A percentile compares a stretch with the other conserved stretches of the same genome.
phyloP scores from a whole-genome alignment of 2,888 invertebrate genomes.

The Ligdia adustata region DNA sequence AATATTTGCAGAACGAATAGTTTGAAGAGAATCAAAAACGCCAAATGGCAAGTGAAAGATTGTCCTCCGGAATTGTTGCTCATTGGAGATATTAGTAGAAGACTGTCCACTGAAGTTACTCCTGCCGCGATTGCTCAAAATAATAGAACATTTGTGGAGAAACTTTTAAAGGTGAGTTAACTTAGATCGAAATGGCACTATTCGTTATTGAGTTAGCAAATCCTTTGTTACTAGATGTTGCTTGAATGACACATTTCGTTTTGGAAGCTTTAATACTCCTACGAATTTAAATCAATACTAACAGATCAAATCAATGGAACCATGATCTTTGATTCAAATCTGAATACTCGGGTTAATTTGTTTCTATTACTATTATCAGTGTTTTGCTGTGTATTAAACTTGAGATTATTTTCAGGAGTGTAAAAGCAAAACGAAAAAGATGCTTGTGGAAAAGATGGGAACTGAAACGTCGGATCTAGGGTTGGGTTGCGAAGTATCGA shows the following conservation, averaged over 20 bases:
- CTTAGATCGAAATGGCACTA: too few species aligned
- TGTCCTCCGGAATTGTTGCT: conserved; percentile 80
- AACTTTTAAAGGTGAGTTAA: conserved; percentile 92
- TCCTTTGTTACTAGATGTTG: too few species aligned
- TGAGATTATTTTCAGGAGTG: conserved; percentile 93
- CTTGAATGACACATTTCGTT: too few species aligned
- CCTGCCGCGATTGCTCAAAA: conserved; percentile 97
- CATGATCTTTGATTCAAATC: too few species aligned
- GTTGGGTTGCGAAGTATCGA: conserved; percentile 90
- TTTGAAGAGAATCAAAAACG: conserved; percentile 85
- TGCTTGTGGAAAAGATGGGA: conserved; percentile 99
- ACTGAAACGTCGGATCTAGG: conserved; percentile 97
- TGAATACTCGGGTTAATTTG: too few species aligned
- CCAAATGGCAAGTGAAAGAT: conserved; percentile 86
- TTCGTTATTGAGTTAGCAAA: too few species aligned
- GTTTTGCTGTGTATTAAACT: too few species aligned
- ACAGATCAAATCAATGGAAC: too few species aligned
- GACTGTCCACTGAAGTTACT: conserved; percentile 87
- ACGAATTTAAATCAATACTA: too few species aligned
- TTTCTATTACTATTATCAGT: too few species aligned
- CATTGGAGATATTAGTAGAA: conserved; percentile 73
- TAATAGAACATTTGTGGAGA: conserved; percentile 99
- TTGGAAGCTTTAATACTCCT: too few species aligned
- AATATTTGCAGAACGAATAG: conserved; percentile 85
- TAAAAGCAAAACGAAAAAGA: conserved; percentile 97